Evolutionary conservation across 2,888 invertebrate species (phyloP).

Genomic region (Pherbina coryleti): DNA sequence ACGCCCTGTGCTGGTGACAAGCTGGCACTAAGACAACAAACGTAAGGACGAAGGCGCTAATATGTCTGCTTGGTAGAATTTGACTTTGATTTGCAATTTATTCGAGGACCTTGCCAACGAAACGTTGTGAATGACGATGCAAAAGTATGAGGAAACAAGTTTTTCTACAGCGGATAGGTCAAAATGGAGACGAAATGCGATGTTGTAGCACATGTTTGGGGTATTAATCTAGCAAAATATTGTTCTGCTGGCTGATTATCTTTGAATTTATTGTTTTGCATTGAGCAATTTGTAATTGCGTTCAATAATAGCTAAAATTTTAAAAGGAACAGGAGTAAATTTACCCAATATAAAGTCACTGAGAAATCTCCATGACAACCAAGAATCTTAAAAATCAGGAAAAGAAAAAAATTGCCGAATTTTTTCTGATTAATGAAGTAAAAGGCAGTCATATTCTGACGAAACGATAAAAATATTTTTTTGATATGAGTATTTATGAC

Average conservation of each 20-base stretch:
- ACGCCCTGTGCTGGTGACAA: constrained; percentile 19
- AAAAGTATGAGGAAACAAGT: background rate
- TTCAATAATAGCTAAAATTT: background rate
- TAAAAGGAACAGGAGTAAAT: too few relatives aligned
- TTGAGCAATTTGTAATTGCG: background rate
- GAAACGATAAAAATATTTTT: too few relatives aligned
- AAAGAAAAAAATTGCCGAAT: too few relatives aligned
- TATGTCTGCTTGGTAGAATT: constrained; percentile 52
- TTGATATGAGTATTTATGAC: too few relatives aligned
- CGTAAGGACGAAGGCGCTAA: constrained; percentile 39
- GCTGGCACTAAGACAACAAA: background rate
- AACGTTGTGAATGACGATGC: background rate
- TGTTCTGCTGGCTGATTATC: constrained; percentile 5
- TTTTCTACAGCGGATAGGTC: background rate
- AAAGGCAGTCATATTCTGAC: too few relatives aligned
- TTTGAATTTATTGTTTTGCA: background rate
- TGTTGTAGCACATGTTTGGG: background rate
- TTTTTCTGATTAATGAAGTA: too few relatives aligned
- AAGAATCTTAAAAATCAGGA: too few relatives aligned
- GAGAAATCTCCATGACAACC: too few relatives aligned
- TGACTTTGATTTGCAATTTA: constrained; percentile 67
- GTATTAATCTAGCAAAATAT: too few relatives aligned
- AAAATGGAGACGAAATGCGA: background rate
- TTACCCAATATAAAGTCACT: too few relatives aligned
- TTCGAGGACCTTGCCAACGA: constrained; percentile 39